Evolutionary conservation across 2,888 invertebrate genomes (phyloP).

Genomic region (Brenthis ino): DNA sequence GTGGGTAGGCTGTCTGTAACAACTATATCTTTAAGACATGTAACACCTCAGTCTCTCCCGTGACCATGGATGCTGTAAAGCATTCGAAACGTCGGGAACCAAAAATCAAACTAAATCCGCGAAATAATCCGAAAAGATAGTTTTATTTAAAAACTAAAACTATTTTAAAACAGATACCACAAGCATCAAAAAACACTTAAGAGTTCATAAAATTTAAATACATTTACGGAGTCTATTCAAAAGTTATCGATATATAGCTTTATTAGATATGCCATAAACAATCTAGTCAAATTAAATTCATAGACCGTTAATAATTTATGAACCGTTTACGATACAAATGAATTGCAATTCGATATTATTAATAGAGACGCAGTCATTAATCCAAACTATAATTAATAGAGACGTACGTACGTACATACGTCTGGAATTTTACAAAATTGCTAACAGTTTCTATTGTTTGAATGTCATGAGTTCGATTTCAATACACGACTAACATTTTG

Average conservation of each 20-base stretch:
- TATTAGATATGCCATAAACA: constrained; percentile 28
- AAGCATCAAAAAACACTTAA: not conserved
- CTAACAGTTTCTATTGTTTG: too few species aligned
- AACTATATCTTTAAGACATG: too few species aligned
- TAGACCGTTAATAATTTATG: constrained; percentile 26
- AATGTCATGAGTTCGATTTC: too few species aligned
- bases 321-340: constrained; percentile 29
- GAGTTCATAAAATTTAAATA: too few species aligned
- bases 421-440: not conserved
- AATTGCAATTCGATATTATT: constrained; percentile 34
- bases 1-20: too few species aligned
- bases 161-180: not conserved
- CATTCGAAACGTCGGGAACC: too few species aligned
- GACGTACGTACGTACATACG: constrained; percentile 1
- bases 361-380: constrained; percentile 20
- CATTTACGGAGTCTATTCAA: not conserved
- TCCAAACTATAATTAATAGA: constrained; percentile 14
- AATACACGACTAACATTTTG: too few species aligned
- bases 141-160: too few species aligned
- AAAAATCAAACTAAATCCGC: too few species aligned
- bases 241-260: constrained; percentile 7
- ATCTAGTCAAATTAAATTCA: constrained; percentile 22
- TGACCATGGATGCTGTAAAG: too few species aligned
- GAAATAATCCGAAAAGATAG: too few species aligned
- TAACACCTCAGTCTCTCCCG: too few species aligned